Evolutionary conservation across 2,888 invertebrate species (phyloP).

Genomic region (Ellobium chinense): DNA sequence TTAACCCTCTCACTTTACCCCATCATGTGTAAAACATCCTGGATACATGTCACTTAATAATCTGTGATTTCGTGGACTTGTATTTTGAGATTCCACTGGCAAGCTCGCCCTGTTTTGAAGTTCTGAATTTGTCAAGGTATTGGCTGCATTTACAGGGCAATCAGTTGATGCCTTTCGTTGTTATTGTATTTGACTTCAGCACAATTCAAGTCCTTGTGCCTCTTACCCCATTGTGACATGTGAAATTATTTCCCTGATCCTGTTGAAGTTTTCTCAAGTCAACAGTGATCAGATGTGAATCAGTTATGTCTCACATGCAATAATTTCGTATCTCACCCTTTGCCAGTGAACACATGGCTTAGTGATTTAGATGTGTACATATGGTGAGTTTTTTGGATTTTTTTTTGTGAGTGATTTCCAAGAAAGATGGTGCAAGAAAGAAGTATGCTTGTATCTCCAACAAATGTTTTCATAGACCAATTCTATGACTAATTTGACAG

Average conservation of each 20-base stretch:
- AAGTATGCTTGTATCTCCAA: too few relatives aligned
- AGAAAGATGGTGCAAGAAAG: too few relatives aligned
- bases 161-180: slow-evolving; percentile 6
- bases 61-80: slow-evolving; percentile 3
- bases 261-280: background rate
- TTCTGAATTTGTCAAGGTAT: slow-evolving; percentile 8
- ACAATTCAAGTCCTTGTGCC: slow-evolving; percentile 33
- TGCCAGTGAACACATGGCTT: too few relatives aligned
- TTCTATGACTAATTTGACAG: too few relatives aligned
- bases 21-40: background rate
- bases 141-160: slow-evolving; percentile 28
- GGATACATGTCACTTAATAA: background rate
- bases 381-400: too few relatives aligned
- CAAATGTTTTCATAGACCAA: too few relatives aligned
- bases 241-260: background rate
- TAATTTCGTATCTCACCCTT: background rate
- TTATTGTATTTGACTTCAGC: slow-evolving; percentile 27
- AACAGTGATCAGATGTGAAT: background rate
- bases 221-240: background rate
- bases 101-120: background rate
- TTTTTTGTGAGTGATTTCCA: too few relatives aligned
- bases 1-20: too few relatives aligned
- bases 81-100: slow-evolving; percentile 8
- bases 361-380: too few relatives aligned
- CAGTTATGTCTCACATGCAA: background rate